Percentiles rank a stretch among this genome's conserved stretches.
Evolutionary conservation across 2,113 vertebrate species (phyloP).

Genomic region (Carassius auratus): DNA sequence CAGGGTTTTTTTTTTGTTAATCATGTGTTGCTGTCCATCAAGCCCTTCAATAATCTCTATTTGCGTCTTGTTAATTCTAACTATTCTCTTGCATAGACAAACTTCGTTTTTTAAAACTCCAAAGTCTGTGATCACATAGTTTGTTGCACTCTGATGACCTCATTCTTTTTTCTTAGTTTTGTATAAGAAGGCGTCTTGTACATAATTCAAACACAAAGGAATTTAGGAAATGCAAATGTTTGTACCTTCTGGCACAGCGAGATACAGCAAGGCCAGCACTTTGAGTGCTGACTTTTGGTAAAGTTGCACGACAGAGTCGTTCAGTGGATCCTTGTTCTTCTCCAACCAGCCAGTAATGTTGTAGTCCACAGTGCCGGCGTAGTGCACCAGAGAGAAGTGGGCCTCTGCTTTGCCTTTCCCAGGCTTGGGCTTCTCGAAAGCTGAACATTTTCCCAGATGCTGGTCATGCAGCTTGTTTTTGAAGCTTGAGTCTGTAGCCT

Average conservation of each 20-base stretch:
- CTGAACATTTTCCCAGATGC: constrained; percentile 23
- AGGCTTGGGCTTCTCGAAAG: constrained; percentile 61
- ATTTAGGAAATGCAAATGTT: too few relatives aligned
- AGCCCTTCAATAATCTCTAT: too few relatives aligned
- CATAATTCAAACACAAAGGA: background rate
- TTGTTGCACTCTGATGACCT: too few relatives aligned
- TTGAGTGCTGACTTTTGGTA: constrained; percentile 43
- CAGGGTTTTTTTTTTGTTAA: too few relatives aligned
- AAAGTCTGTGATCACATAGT: too few relatives aligned
- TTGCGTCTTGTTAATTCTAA: too few relatives aligned
- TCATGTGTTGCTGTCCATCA: too few relatives aligned
- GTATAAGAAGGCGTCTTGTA: too few relatives aligned
- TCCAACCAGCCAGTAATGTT: constrained; percentile 54
- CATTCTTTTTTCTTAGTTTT: too few relatives aligned
- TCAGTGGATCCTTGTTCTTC: constrained; percentile 58
- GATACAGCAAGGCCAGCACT: constrained; percentile 47
- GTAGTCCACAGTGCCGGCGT: constrained; percentile 79
- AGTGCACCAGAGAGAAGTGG: constrained; percentile 81
- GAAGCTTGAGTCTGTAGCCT: constrained; percentile 57
- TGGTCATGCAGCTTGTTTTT: too few relatives aligned
- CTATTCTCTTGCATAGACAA: too few relatives aligned
- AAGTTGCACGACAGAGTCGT: constrained; percentile 40
- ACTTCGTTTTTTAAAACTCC: too few relatives aligned
- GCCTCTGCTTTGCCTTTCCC: constrained; percentile 72
- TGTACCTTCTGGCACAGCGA: background rate